phyloP scores from a whole-genome alignment of 2,797 vertebrate species.

The Coluber constrictor region DNA sequence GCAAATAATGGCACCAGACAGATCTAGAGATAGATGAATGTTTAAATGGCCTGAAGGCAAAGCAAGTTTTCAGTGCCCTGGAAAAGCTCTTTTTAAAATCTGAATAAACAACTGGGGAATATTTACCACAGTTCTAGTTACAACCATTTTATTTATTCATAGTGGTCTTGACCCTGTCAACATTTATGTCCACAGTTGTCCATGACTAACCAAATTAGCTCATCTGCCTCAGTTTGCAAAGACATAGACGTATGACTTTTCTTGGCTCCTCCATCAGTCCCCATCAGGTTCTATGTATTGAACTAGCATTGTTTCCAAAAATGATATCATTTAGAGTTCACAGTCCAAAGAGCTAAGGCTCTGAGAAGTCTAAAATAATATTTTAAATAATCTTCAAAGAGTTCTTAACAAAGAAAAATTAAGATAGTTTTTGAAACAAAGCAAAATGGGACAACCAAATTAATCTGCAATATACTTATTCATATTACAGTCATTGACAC shows the following conservation, averaged over 20 bases:
- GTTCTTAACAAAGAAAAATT: background rate
- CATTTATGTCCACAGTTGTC: background rate
- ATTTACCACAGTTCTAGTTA: background rate
- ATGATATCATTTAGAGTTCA: background rate
- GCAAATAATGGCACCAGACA: background rate
- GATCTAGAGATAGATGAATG: background rate
- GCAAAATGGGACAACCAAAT: background rate
- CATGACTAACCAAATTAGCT: background rate
- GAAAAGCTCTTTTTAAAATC: background rate
- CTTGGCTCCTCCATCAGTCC: background rate
- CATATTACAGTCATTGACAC: background rate
- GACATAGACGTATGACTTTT: background rate
- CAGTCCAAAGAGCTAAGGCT: background rate
- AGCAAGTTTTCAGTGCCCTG: background rate
- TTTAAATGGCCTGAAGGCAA: background rate
- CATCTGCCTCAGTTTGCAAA: conserved; percentile 5
- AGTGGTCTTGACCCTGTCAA: background rate
- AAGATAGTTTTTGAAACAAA: background rate
- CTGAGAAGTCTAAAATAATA: background rate
- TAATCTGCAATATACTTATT: background rate
- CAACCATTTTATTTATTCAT: background rate
- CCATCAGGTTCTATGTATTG: background rate
- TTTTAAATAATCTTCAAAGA: background rate
- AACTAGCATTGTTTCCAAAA: background rate
- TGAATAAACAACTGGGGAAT: background rate